Evolutionary conservation across 2,888 invertebrate species (phyloP).

Genomic region (Rhingia campestris): DNA sequence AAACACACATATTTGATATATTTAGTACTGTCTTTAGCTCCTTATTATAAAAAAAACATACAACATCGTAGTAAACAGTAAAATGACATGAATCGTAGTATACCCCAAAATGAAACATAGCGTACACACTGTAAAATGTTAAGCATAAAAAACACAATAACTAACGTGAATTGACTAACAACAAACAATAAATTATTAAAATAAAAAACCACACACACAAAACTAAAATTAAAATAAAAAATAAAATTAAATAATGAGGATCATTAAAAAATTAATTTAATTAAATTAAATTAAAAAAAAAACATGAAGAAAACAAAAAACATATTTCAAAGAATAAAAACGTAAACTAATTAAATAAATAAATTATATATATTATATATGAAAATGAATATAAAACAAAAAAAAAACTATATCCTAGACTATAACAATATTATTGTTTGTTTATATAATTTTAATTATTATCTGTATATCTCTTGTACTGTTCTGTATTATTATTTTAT

Average conservation of each 20-base stretch:
- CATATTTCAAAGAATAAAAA: constrained; percentile 67
- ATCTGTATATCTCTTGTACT: constrained; percentile 47
- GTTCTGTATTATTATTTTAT: constrained; percentile 74
- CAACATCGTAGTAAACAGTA: constrained; percentile 54
- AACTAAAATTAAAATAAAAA: constrained; percentile 31
- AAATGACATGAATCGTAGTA: constrained; percentile 70
- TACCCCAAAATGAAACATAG: constrained; percentile 50
- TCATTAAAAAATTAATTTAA: constrained; percentile 33
- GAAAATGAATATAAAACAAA: constrained; percentile 57
- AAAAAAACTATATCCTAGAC: constrained; percentile 69
- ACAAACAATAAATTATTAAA: constrained; percentile 59
- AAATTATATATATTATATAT: constrained; percentile 74
- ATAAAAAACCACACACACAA: constrained; percentile 33
- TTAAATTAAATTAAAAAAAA: constrained; percentile 45
- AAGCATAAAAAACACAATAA: constrained; percentile 56
- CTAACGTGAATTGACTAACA: constrained; percentile 69
- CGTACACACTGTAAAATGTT: constrained; percentile 48
- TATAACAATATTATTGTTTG: constrained; percentile 69
- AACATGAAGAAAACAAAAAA: constrained; percentile 4
- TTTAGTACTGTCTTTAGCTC: constrained; percentile 73
- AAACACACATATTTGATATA: constrained; percentile 62
- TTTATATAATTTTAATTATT: constrained; percentile 46
- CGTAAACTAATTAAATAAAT: constrained; percentile 69
- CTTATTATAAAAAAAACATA: constrained; percentile 40
- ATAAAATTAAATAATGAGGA: constrained; percentile 21